Base-by-base conservation (phyloP, 1,140 invertebrate species). In the Drosophila kikkawai region DNA sequence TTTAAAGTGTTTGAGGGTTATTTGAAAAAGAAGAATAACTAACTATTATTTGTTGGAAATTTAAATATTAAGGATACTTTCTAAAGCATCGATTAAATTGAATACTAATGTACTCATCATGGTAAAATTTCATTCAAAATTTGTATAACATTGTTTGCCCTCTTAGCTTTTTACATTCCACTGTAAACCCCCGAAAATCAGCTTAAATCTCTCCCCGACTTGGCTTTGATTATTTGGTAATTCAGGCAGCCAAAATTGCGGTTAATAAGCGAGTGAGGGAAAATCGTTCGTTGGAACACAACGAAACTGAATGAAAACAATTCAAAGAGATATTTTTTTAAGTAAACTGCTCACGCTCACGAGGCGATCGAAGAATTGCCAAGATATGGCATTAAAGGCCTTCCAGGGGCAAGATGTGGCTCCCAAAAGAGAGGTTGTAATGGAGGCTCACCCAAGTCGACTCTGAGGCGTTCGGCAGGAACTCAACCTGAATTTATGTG, bases 401-500 rank as follows among this genome's bases (percentile, higher is more conserved):
- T 17, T 5, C 47, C 7, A 50, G 12, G 34, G 29, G 22, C 47
- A 50, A 32, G 26, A 29, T 4, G 8, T 50, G 15, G 26, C 26
- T 29, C 2, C 22, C 8, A 50, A 34, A 66, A 37, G 48, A 55
- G 59, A 32, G 48, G 15, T 56, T 61, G 60, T 45, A 77, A 60
- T 79, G 60, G 60, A 66, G 59, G 58, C 82, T 87, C 83, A 80
- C 80, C 80, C 83, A 82, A 87, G 84, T 69, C 63, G 82, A 61
- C 42, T 59, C 36, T 34, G 73, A 65, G 75, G 65, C 79, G 75
- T 70, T 59, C 63, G 64, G 53, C 60, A 75, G 55, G 76, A 79
- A 79, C 68, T 67, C 66, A 73, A 79, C 69, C 61, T 70, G 80
- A 87, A 88, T 87, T 87, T 83, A 88, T 87, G 77, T 88, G 80